Percentiles rank a stretch among this genome's conserved stretches.
Evolutionary conservation across 2,113 vertebrate genomes (phyloP).

Genomic region (Mobula hypostoma): DNA sequence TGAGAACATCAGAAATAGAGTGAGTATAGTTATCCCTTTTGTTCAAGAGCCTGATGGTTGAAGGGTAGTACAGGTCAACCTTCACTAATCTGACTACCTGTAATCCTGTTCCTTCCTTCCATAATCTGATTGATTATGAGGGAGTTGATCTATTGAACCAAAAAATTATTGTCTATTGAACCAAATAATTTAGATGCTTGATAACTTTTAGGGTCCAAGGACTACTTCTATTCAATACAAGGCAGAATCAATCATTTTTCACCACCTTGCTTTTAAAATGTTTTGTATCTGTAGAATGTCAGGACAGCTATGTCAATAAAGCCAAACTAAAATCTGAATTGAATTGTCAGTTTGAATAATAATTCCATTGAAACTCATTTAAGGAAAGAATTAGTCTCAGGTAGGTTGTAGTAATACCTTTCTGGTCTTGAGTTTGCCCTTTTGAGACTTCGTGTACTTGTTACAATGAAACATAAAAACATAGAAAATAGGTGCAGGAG

Average conservation of each 20-base stretch:
- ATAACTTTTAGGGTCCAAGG: background rate
- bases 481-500: too few relatives aligned
- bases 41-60: too few relatives aligned
- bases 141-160: background rate
- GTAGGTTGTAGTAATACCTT: background rate
- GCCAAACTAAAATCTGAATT: background rate
- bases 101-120: too few relatives aligned
- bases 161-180: background rate
- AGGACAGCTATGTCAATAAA: background rate
- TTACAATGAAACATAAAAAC: too few relatives aligned
- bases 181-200: background rate
- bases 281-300: background rate
- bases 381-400: background rate
- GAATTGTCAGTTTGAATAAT: background rate
- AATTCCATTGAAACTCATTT: background rate
- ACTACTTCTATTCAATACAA: background rate
- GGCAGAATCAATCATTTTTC: background rate
- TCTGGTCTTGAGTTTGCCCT: background rate
- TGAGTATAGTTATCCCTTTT: too few relatives aligned
- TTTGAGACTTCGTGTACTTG: background rate
- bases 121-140: background rate
- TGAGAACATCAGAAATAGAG: too few relatives aligned
- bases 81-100: too few relatives aligned
- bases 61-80: too few relatives aligned
- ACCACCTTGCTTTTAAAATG: background rate